phyloP scores from a whole-genome alignment of 1,140 invertebrate species.

The Procambarus virginalis region DNA sequence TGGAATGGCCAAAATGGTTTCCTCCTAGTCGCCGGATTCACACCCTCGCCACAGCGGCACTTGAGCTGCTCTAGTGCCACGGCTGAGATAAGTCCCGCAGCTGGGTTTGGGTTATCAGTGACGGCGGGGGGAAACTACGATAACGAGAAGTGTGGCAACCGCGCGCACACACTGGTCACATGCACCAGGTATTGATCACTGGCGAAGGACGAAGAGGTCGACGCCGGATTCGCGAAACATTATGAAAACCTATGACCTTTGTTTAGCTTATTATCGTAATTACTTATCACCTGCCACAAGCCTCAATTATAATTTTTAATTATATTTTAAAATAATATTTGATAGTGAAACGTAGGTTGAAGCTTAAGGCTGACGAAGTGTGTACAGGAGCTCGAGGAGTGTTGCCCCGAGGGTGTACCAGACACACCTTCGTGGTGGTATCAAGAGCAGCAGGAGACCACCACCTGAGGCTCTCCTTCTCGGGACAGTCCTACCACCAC shows the following conservation, averaged over 20 bases:
- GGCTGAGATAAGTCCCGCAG: neutral
- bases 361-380: too few species aligned
- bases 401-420: too few species aligned
- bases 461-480: too few species aligned
- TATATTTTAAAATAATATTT: too few species aligned
- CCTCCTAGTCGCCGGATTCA: neutral
- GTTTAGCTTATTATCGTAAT: neutral
- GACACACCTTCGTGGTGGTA: too few species aligned
- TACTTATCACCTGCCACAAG: neutral
- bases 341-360: too few species aligned
- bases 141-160: slow-evolving; percentile 1
- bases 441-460: too few species aligned
- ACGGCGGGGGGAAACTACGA: neutral
- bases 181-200: slow-evolving; percentile 29
- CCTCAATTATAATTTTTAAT: too few species aligned
- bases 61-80: neutral
- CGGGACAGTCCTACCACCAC: too few species aligned
- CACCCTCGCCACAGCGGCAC: neutral
- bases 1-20: neutral
- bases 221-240: slow-evolving; percentile 13
- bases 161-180: slow-evolving; percentile 36
- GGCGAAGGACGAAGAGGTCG: slow-evolving; percentile 30
- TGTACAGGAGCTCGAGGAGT: too few species aligned
- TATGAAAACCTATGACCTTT: slow-evolving; percentile 6
- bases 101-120: neutral